Evolutionary conservation across 2,113 vertebrate genomes (phyloP).

Genomic region (Eurystomus gularis): DNA sequence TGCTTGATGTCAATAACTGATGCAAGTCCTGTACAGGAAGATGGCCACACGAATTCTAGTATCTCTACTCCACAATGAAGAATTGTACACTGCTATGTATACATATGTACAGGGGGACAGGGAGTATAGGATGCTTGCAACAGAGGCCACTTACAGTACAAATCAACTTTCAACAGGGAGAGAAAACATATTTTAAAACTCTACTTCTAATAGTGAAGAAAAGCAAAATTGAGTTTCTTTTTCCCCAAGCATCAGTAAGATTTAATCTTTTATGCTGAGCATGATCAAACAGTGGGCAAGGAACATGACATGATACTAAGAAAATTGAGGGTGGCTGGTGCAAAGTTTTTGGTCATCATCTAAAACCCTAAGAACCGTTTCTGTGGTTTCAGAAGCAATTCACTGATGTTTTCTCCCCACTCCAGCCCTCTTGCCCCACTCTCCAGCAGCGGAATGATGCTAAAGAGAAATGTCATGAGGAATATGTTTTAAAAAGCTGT

Average conservation of each 20-base stretch:
- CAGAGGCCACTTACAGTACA: conserved; percentile 67
- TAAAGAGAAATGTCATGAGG: background rate
- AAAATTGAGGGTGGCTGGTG: background rate
- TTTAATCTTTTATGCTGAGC: background rate
- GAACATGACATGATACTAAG: background rate
- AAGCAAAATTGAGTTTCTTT: conserved; percentile 40
- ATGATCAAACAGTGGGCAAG: background rate
- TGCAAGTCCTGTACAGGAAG: conserved; percentile 84
- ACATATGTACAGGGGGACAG: conserved; percentile 90
- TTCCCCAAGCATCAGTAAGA: background rate
- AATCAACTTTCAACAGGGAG: conserved; percentile 65
- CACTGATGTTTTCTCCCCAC: background rate
- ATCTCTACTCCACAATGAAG: conserved; percentile 83
- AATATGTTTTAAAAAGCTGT: background rate
- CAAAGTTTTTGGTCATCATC: background rate
- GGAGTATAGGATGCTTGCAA: conserved; percentile 80
- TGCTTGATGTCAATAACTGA: conserved; percentile 51
- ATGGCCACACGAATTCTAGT: conserved; percentile 86
- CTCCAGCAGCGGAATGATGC: background rate
- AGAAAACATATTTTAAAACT: background rate
- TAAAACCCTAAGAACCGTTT: background rate
- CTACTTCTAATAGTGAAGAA: conserved; percentile 41
- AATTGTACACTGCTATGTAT: conserved; percentile 86
- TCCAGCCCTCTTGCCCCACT: background rate
- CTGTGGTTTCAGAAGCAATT: background rate